Percentiles rank a stretch among this genome's conserved stretches.
These are phyloP conservation scores for Sussaba pulchella DNA, from an alignment of 2,888 invertebrate species.

Conservation along the genomic window DNA sequence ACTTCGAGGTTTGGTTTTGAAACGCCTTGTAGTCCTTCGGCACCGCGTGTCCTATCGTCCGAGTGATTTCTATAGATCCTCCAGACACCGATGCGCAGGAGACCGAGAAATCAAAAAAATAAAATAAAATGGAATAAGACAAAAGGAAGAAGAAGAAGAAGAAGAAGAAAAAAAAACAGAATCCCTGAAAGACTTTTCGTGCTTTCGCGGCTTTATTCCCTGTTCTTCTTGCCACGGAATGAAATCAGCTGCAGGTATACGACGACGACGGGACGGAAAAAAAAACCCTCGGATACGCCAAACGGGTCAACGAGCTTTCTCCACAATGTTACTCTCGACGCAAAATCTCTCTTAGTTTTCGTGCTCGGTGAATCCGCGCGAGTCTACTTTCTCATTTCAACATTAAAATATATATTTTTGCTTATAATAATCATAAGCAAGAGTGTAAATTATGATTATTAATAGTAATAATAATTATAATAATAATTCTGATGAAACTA, in stretches of 20 bases:
- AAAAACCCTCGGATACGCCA: conserved; percentile 37
- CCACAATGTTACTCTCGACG: conserved; percentile 33
- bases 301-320: conserved; percentile 64
- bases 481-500: too few species aligned
- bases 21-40: neutral
- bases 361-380: conserved; percentile 42
- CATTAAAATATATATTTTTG: conserved; percentile 25
- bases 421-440: too few species aligned
- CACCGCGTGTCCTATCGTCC: neutral
- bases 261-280: conserved; percentile 1
- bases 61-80: conserved; percentile 11
- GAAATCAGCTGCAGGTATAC: conserved; percentile 31
- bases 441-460: too few species aligned
- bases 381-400: conserved; percentile 58
- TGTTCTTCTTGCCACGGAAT: neutral
- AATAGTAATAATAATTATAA: too few species aligned
- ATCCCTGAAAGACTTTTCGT: conserved; percentile 34
- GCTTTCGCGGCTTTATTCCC: conserved; percentile 29
- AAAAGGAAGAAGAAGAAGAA: neutral
- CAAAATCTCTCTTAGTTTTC: conserved; percentile 38
- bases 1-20: neutral
- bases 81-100: conserved; percentile 1
- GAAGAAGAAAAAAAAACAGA: neutral
- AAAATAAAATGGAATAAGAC: neutral
- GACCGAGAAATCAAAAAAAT: neutral